Evolutionary conservation across 2,113 vertebrate species (phyloP), one percentile per base, ranked within the genome.

Genomic region (Malurus alboscapulatus): DNA sequence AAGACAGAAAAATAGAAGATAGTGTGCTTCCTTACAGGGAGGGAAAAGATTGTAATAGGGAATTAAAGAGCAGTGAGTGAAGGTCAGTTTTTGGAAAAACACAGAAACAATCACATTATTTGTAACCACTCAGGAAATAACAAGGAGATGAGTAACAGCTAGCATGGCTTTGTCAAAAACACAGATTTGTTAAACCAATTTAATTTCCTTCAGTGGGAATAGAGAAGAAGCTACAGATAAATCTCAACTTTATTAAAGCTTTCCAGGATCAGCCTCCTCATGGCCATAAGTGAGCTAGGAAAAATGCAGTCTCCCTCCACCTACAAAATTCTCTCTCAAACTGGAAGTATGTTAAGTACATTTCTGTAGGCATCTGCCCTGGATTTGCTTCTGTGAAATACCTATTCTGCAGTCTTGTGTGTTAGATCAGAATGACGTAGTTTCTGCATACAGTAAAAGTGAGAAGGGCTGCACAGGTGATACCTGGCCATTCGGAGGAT

Each of bases 91-190:
- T 95, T 62, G 67, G 88, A 93, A 95, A 96, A 96, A 90, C 59
- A 96, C 66, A 5, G 93, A 92, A 96, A 95, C 92, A 95, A 96
- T 94, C 93, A 93, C 90, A 93, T 94, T 96, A 95, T 96, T 96
- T 93, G 96, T 80, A 94, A 94, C 92, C 26, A 14, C 93, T 96
- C 95, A 96, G 96, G 95, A 96, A 96, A 96, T 96, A 96, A 96
- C 95, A 96, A 95, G 88, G 88, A 94, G 93, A 95, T 95, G 96
- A 96, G 92, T 96, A 96, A 96, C 85, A 93, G 93, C 69, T 94
- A 94, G 85, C 75, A 80, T 13, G 44, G 93, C 79, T 95, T 93
- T 96, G 93, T 95, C 88, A 95, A 94, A 95, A 94, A 86, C 88
- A 90, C 85, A 92, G 92, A 96, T 96, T 96, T 93, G 95, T 96